These are phyloP conservation scores for Ceratina calcarata DNA, from an alignment of 1,140 invertebrate species.

Conservation along the genomic window DNA sequence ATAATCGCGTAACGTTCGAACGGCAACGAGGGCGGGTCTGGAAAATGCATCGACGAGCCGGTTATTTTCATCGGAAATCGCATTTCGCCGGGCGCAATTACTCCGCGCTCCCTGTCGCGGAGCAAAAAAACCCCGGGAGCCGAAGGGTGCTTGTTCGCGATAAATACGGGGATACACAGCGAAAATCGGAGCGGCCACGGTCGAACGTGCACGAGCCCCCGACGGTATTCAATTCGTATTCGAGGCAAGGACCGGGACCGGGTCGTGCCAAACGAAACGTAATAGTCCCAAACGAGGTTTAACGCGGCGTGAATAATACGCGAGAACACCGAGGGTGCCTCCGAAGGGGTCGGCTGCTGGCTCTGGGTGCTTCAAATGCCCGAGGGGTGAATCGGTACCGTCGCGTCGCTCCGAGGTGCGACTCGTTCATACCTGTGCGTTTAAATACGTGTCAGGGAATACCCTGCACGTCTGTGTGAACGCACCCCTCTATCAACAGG, in stretches of 20 bases:
- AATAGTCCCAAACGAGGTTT: constrained; percentile 73
- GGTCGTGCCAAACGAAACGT: constrained; percentile 62
- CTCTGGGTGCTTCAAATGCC: not conserved
- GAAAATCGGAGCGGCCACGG: constrained; percentile 23
- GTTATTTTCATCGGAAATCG: constrained; percentile 44
- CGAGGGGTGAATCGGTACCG: constrained; percentile 24
- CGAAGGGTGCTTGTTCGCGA: constrained; percentile 2
- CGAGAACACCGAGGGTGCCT: constrained; percentile 37
- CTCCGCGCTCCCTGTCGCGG: not conserved
- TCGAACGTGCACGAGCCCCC: constrained; percentile 9
- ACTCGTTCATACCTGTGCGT: constrained; percentile 49
- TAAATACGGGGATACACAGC: constrained; percentile 24
- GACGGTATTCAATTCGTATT: constrained; percentile 56
- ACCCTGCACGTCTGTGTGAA: constrained; percentile 4
- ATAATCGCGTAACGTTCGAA: constrained; percentile 8
- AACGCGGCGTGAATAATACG: constrained; percentile 73
- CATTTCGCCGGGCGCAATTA: constrained; percentile 32
- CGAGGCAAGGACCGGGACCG: constrained; percentile 51
- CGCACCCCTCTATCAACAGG: not conserved
- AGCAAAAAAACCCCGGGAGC: not conserved
- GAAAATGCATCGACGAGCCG: constrained; percentile 22
- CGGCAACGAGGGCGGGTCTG: not conserved
- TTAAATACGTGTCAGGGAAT: constrained; percentile 48
- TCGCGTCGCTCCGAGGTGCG: constrained; percentile 46
- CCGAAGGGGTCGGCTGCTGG: not conserved